These are phyloP conservation scores for Drosophila kurseongensis DNA, from an alignment of 1,140 invertebrate genomes.

Conservation along the genomic window DNA sequence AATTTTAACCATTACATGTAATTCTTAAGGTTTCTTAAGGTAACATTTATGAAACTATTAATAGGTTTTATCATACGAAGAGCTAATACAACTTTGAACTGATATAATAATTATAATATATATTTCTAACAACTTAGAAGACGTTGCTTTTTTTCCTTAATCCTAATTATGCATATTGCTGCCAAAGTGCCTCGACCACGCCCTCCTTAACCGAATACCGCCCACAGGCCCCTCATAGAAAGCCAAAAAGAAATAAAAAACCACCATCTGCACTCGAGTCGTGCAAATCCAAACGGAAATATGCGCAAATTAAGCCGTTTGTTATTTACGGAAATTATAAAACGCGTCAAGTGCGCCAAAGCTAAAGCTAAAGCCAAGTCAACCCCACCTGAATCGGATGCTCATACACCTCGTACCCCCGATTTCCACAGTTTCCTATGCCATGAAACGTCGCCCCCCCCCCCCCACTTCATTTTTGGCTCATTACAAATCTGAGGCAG, in stretches of 20 bases:
- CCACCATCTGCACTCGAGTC: constrained; percentile 64
- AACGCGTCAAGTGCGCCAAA: constrained; percentile 80
- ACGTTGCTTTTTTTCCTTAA: not conserved
- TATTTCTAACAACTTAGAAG: no score
- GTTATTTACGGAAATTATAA: constrained; percentile 81
- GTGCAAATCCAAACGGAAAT: constrained; percentile 81
- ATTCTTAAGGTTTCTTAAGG: no score
- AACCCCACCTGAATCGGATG: constrained; percentile 28
- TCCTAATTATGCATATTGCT: constrained; percentile 51
- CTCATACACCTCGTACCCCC: not conserved
- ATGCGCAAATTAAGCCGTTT: constrained; percentile 82
- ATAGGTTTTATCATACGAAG: no score
- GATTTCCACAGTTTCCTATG: not conserved
- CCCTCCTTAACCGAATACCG: not conserved
- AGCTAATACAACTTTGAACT: no score
- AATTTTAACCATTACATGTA: no score
- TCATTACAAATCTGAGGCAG: constrained; percentile 50
- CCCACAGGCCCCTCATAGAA: not conserved
- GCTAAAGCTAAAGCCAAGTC: constrained; percentile 40
- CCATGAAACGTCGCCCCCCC: not conserved
- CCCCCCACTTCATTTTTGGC: constrained; percentile 6
- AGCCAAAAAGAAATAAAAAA: not conserved
- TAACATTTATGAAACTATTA: no score
- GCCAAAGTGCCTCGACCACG: constrained; percentile 29
- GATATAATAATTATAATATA: no score